phyloP scores from a whole-genome alignment of 1,140 invertebrate genomes.

The Meloidogyne exigua region DNA sequence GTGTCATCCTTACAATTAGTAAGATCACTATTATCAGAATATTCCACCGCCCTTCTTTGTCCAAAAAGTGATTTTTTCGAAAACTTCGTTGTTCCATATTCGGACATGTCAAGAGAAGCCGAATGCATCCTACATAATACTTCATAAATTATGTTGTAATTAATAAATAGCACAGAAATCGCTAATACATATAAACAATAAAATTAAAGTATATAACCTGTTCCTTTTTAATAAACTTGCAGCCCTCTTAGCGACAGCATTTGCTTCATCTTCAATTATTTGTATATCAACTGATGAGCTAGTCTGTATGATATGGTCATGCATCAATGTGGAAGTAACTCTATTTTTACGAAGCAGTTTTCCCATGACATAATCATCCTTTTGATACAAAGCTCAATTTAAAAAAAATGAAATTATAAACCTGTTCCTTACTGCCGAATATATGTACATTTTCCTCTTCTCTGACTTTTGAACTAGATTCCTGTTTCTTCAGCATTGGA shows the following conservation, averaged over 20 bases:
- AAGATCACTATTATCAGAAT: background rate
- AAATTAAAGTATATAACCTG: slow-evolving; percentile 13
- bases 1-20: background rate
- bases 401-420: background rate
- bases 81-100: background rate
- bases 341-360: slow-evolving; percentile 45
- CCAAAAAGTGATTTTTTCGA: slow-evolving; percentile 30
- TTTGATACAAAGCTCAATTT: slow-evolving; percentile 6
- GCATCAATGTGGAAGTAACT: slow-evolving; percentile 53
- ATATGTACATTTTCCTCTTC: slow-evolving; percentile 10
- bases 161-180: too few relatives aligned
- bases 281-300: slow-evolving; percentile 41
- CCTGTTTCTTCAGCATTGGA: slow-evolving; percentile 7
- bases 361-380: slow-evolving; percentile 59
- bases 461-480: slow-evolving; percentile 4
- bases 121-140: slow-evolving; percentile 34
- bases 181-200: too few relatives aligned
- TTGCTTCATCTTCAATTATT: slow-evolving; percentile 53
- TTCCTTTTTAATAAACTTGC: slow-evolving; percentile 47
- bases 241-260: slow-evolving; percentile 54
- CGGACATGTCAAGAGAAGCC: slow-evolving; percentile 25
- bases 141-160: too few relatives aligned
- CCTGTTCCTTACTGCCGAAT: background rate
- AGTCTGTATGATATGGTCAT: slow-evolving; percentile 52
- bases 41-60: slow-evolving; percentile 17